Evolutionary conservation across 2,888 invertebrate species (phyloP), one percentile per base, ranked within the genome.

Genomic region (Acanthosepion lycidas): DNA sequence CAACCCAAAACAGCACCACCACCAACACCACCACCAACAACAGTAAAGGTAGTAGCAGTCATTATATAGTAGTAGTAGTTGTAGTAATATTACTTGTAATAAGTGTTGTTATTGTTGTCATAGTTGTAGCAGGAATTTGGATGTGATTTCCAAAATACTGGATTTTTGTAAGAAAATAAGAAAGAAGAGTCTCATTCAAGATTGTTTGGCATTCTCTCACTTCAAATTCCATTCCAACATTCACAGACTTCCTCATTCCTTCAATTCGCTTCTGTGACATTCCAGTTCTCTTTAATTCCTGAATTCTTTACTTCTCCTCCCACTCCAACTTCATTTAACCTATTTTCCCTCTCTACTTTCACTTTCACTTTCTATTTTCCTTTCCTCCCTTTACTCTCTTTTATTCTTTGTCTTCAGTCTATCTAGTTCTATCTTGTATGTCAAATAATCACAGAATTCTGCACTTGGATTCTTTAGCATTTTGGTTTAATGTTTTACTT

Each of bases 21-120:
- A n/a, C n/a, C 78, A 33, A 5, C 78, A 78, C 9, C 78, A 78
- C 9, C 78, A 78, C n/a, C 78, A 33, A 78, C 78, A 78, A 78
- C 78, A 78, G 78, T 78, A 78, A 78, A 78, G 78, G 78, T 78
- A 78, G 78, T 78, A n/a, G 78, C 33, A 78, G 78, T 78, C 78
- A n/a, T 78, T 78, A n/a, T 78, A 15, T 78, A 78, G 78, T 78
- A 78, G 78, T 78, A 78, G 78, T 78, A 78, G 78, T n/a, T 5
- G 78, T 78, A 78, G 78, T n/a, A 78, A n/a, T 78, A 12, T 12
- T 78, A 78, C n/a, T 33, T 4, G n/a, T 78, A 9, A 78, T 78
- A 78, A n/a, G n/a, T 78, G 78, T 78, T 78, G 78, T 78, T 78
- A 15, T 78, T n/a, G n/a, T 78, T 78, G 78, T 78, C n/a, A 78